Evolutionary conservation across 2,113 vertebrate genomes (phyloP).

Genomic region (Clarias gariepinus): DNA sequence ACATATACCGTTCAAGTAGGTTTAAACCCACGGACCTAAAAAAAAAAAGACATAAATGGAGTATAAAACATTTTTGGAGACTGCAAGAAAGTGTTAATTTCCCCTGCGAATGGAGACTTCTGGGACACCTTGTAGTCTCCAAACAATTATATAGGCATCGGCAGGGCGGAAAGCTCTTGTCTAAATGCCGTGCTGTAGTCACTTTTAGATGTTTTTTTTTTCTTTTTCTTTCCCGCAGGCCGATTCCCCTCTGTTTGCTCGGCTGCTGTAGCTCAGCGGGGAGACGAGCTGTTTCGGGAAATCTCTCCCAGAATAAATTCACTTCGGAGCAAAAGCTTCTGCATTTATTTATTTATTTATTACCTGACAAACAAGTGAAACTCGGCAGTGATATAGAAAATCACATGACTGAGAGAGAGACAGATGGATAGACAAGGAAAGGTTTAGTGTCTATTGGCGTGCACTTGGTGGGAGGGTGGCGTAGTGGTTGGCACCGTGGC

Average conservation of each 20-base stretch:
- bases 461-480: too few species aligned
- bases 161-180: background rate
- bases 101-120: too few species aligned
- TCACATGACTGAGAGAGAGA: background rate
- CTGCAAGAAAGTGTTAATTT: too few species aligned
- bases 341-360: constrained; percentile 23
- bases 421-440: too few species aligned
- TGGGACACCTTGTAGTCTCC: background rate
- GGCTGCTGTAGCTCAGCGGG: background rate
- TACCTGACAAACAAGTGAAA: constrained; percentile 17
- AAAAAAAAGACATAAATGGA: too few species aligned
- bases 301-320: constrained; percentile 10
- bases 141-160: background rate
- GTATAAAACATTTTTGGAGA: too few species aligned
- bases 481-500: too few species aligned
- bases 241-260: background rate
- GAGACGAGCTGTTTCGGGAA: background rate
- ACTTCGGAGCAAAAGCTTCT: background rate
- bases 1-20: too few species aligned
- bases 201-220: background rate
- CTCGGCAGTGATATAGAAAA: too few species aligned
- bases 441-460: too few species aligned
- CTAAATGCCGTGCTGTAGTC: background rate
- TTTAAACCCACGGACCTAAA: too few species aligned
- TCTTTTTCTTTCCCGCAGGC: background rate